Evolutionary conservation across 2,888 invertebrate species (phyloP).

Genomic region (Drosophila falleni): DNA sequence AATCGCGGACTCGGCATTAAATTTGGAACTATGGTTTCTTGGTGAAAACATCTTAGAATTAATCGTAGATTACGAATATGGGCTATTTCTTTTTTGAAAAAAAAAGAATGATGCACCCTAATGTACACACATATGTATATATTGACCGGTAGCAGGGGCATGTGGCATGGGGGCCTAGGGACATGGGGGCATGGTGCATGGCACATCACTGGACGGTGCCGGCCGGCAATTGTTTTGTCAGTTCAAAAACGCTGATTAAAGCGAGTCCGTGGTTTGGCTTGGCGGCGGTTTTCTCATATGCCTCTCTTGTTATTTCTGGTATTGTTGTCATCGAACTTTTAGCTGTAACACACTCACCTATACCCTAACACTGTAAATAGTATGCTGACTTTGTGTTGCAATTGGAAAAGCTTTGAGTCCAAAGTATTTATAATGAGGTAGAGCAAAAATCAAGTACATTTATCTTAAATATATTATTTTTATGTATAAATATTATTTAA

Average conservation of each 20-base stretch:
- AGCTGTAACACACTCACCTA: constrained; percentile 17
- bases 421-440: too few species aligned
- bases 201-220: constrained; percentile 49
- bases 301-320: constrained; percentile 46
- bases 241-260: constrained; percentile 73
- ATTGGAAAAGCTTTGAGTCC: not conserved
- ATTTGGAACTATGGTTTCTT: too few species aligned
- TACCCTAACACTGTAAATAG: constrained; percentile 15
- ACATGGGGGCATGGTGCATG: not conserved
- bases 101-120: too few species aligned
- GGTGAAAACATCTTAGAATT: too few species aligned
- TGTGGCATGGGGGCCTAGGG: not conserved
- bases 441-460: too few species aligned
- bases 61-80: too few species aligned
- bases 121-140: not conserved
- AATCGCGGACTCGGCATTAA: too few species aligned
- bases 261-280: constrained; percentile 50
- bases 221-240: constrained; percentile 77
- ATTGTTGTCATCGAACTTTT: constrained; percentile 61
- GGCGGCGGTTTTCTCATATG: constrained; percentile 52
- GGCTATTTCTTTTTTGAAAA: too few species aligned
- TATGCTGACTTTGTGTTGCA: not conserved
- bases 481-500: too few species aligned
- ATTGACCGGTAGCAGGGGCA: not conserved
- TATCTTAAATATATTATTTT: too few species aligned